Percentiles rank a stretch among this genome's conserved stretches.
phyloP scores from a whole-genome alignment of 2,888 invertebrate genomes.

The Tipula confusa region DNA sequence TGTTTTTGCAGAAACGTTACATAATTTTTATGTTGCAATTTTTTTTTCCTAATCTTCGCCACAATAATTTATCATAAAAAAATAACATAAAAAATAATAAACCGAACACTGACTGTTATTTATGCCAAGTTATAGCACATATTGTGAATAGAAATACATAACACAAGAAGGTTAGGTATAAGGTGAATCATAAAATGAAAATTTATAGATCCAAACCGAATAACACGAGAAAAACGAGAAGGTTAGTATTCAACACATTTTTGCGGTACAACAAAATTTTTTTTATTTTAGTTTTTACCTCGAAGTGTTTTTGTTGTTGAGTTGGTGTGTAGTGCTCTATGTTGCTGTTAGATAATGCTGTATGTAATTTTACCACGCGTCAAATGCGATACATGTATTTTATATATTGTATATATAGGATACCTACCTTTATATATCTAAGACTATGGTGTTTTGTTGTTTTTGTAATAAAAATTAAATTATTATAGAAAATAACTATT shows the following conservation, averaged over 20 bases:
- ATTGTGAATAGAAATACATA: neutral
- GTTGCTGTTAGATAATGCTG: neutral
- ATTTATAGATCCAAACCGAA: neutral
- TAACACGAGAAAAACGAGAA: neutral
- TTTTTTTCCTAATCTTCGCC: neutral
- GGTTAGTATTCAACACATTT: neutral
- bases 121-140: neutral
- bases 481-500: neutral
- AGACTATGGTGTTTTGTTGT: neutral
- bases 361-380: neutral
- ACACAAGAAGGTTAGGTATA: constrained; percentile 13
- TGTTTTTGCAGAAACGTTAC: too few species aligned
- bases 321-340: neutral
- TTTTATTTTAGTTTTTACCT: neutral
- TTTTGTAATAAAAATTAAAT: constrained; percentile 6
- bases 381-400: neutral
- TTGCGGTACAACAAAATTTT: neutral
- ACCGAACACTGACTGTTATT: constrained; percentile 12
- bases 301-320: constrained; percentile 4
- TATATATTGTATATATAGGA: neutral
- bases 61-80: neutral
- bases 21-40: too few species aligned
- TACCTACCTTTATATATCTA: too few species aligned
- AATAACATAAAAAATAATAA: neutral
- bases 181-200: neutral